Evolutionary conservation across 2,888 invertebrate species (phyloP).

Genomic region (Orthosia incerta): DNA sequence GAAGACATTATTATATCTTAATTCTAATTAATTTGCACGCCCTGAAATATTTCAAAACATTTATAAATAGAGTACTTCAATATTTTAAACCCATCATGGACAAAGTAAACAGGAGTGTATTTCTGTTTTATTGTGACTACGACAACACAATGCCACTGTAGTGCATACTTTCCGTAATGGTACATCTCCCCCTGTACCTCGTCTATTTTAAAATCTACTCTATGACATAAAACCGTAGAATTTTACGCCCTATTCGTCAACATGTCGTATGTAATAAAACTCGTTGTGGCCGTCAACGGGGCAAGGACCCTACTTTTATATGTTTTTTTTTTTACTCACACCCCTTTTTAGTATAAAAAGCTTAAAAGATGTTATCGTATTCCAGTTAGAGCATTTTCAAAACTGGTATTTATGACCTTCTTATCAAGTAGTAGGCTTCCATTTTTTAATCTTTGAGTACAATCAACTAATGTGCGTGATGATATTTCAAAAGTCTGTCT

Average conservation of each 20-base stretch:
- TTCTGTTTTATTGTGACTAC: constrained; percentile 33
- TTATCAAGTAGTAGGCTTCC: constrained; percentile 73
- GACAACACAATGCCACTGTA: constrained; percentile 23
- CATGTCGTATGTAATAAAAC: constrained; percentile 86
- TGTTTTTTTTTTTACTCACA: constrained; percentile 77
- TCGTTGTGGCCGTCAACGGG: constrained; percentile 81
- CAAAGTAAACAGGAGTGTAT: constrained; percentile 28
- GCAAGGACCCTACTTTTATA: constrained; percentile 82
- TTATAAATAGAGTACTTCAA: neutral
- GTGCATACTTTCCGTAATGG: constrained; percentile 16
- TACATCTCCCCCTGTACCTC: constrained; percentile 34
- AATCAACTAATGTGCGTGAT: constrained; percentile 70
- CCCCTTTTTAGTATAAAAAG: constrained; percentile 81
- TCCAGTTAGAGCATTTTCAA: constrained; percentile 79
- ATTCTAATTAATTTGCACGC: neutral
- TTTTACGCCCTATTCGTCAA: constrained; percentile 84
- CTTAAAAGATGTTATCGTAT: constrained; percentile 79
- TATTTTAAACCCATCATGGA: neutral
- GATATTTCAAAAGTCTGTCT: constrained; percentile 62
- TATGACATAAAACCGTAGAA: constrained; percentile 72
- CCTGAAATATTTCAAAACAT: neutral
- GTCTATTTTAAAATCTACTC: constrained; percentile 68
- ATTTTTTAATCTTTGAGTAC: constrained; percentile 66
- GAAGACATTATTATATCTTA: neutral
- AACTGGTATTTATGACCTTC: constrained; percentile 80